Conservation (phyloP, 2,797 vertebrate species). For the Nannoperca australis region DNA sequence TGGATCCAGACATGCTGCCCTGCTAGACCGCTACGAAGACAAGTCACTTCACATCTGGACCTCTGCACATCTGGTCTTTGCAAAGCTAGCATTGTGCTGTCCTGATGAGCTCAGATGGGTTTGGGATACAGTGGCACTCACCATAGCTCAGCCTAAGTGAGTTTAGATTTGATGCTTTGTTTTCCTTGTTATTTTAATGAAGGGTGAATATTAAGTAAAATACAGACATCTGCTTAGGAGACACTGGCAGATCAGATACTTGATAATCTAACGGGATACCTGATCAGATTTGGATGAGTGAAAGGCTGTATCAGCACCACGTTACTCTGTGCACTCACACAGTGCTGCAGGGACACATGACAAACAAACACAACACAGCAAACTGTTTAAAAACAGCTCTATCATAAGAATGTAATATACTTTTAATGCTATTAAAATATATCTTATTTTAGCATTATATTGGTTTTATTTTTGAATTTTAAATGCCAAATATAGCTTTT, state of each 20-base stretch:
- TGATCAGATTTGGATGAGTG: slow-evolving; percentile 45
- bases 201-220: background rate
- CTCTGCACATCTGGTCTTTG: background rate
- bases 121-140: background rate
- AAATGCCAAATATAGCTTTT: background rate
- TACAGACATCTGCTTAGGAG: background rate
- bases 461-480: background rate
- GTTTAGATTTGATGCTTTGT: background rate
- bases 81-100: background rate
- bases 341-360: background rate
- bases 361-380: background rate
- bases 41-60: background rate
- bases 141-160: background rate
- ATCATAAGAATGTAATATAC: background rate
- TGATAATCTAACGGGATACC: slow-evolving; percentile 39
- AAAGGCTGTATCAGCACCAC: slow-evolving; percentile 6
- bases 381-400: background rate
- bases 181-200: background rate
- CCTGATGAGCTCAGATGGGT: background rate
- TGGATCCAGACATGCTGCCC: slow-evolving; percentile 80
- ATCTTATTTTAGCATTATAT: background rate
- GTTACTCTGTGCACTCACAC: background rate
- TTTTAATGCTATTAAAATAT: background rate
- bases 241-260: slow-evolving; percentile 30
- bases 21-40: slow-evolving; percentile 54